Base-by-base conservation (phyloP, 2,113 vertebrate species). In the Pteronura brasiliensis region DNA sequence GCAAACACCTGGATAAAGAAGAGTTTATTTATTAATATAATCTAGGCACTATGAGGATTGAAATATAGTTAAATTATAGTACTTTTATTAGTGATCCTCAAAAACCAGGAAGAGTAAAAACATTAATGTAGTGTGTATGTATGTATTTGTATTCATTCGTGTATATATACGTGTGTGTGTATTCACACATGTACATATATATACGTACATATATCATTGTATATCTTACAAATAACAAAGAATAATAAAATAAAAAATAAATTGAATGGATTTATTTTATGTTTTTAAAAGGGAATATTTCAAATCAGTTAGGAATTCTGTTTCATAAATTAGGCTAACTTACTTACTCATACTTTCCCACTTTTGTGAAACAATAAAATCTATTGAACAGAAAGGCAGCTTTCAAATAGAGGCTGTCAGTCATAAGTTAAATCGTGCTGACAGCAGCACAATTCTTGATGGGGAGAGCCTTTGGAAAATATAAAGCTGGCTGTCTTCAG, bases 241-340 rank as follows among this genome's bases (percentile, higher is more conserved):
- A 72, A 27, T 29, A 36, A 27, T 82, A 55, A 18, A 55, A 49
- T 23, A n/a, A 82, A 36, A 84, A 72, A 27, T 29, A 44, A 27
- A 79, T 55, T 81, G 52, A 71, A 65, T 9, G 88, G 7, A 44
- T 91, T 69, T 77, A 4, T 95, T 88, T 88, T 44, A 76, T 76
- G 42, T 39, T 88, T 92, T 34, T 90, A 42, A 86, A 76, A 74
- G 7, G 0, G 4, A 80, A n/a, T 36, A 71, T 52, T 79, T 79
- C 23, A 89, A 93, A 65, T 92, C 13, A 95, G 11, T 80, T 91
- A 96, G 79, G 80, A 79, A 61, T 52, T 84, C 17, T 92, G 13
- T 95, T 93, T 69, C 36, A 49, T 72, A 84, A 87, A 76, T 92
- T 92, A 39, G 21, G 2, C 31, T 76, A 65, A 63, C 2, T 82